Evolutionary conservation across 2,888 invertebrate species (phyloP), one percentile per base, ranked within the genome.

Genomic region (Eupithecia centaureata): DNA sequence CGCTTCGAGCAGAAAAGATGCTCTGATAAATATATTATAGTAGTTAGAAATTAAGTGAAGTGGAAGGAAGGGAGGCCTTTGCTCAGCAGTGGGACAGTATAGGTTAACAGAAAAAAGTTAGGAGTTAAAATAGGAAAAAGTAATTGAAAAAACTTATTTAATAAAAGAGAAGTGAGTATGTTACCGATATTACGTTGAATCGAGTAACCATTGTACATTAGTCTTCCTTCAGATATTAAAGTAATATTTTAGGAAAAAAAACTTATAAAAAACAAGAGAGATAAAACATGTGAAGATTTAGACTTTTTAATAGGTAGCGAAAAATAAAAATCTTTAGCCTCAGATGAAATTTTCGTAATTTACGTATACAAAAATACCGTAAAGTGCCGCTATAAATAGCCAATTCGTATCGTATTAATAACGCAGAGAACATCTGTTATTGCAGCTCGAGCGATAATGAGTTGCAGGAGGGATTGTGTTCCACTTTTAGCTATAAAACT

Each of bases 361-460:
- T n/a, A 28, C 27, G 30, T 56, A 56, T 51, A 69, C 51, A 69
- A 75, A 75, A 75, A 72, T 75, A 72, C 65, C 69, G 69, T 72
- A 75, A 65, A 74, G 69, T 70, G 62, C 72, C 68, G 66, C 78
- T 81, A 80, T 82, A 77, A 80, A 82, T 82, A 81, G 77, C 71
- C 76, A 78, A 80, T 86, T 85, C 79, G 78, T 84, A 82, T 77
- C 78, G 79, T 84, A 86, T 87, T 86, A 86, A 86, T 85, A 86
- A 84, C 82, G 80, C 76, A 69, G 78, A 70, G 81, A 86, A 84
- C 87, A 88, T 86, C 86, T 88, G 87, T 85, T 87, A 86, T 83
- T 84, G 82, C 85, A 81, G 77, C 82, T 79, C 81, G 77, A 72
- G 79, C 75, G 79, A 80, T 86, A 85, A 86, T 87, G 84, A 84